These are phyloP conservation scores for Dysmachus trigonus DNA, from an alignment of 2,888 invertebrate species.

Conservation along the genomic window DNA sequence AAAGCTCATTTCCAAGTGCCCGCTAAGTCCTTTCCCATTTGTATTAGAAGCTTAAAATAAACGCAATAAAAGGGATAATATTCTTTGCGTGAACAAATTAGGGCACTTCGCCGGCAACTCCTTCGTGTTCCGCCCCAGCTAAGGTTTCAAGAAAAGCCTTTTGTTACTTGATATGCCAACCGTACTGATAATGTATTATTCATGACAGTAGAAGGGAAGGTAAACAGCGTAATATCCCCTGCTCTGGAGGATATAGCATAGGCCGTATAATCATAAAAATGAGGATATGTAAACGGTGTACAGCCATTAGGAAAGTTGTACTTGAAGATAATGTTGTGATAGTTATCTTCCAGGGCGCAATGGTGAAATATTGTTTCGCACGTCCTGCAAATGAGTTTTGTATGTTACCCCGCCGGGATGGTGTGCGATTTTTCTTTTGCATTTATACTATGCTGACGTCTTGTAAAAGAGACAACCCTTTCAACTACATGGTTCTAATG, in stretches of 20 bases:
- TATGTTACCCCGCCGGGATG: background rate
- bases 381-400: conserved; percentile 4
- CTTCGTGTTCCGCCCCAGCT: background rate
- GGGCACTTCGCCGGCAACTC: background rate
- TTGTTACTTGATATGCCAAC: conserved; percentile 33
- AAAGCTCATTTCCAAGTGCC: background rate
- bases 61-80: conserved; percentile 20
- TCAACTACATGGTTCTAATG: background rate
- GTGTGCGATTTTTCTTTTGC: background rate
- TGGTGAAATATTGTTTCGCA: background rate
- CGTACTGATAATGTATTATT: conserved; percentile 30
- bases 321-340: conserved; percentile 27
- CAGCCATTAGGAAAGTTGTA: conserved; percentile 27
- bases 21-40: conserved; percentile 1
- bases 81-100: conserved; percentile 11
- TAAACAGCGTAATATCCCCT: conserved; percentile 8
- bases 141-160: conserved; percentile 1
- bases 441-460: background rate
- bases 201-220: conserved; percentile 18
- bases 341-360: conserved; percentile 8
- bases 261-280: conserved; percentile 2
- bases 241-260: background rate
- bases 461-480: background rate
- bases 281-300: conserved; percentile 32
- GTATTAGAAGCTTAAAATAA: background rate